phyloP scores from a whole-genome alignment of 53 echinoderm and acorn worm species.

The Mesocentrotus franciscanus region DNA sequence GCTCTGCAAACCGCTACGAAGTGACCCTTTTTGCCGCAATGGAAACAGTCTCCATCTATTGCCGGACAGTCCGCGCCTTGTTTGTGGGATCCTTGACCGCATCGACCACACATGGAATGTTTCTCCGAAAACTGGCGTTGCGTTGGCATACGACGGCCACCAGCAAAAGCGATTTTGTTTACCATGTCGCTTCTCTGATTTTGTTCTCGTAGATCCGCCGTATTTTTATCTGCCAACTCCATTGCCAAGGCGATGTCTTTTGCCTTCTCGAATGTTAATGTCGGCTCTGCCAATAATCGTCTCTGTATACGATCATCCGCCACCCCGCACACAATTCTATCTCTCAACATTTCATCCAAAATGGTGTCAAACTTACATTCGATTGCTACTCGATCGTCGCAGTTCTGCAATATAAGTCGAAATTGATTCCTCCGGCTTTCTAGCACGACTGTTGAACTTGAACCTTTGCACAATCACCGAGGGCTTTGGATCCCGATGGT shows the following conservation, averaged over 20 bases:
- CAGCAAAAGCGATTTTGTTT: neutral
- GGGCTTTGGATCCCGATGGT: conserved; percentile 68
- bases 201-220: neutral
- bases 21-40: too few species aligned
- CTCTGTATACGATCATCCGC: conserved; percentile 20
- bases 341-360: conserved; percentile 51
- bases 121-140: too few species aligned
- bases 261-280: conserved; percentile 18
- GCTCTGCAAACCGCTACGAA: too few species aligned
- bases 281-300: conserved; percentile 41
- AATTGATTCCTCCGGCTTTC: conserved; percentile 16
- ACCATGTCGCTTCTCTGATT: neutral
- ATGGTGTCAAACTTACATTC: conserved; percentile 32
- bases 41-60: too few species aligned
- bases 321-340: conserved; percentile 51
- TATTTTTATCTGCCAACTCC: conserved; percentile 40
- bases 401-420: conserved; percentile 46
- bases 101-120: too few species aligned
- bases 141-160: neutral
- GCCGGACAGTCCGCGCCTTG: too few species aligned
- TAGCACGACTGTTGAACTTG: conserved; percentile 44
- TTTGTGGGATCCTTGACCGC: too few species aligned
- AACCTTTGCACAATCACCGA: conserved; percentile 49
- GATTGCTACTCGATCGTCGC: neutral
- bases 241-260: conserved; percentile 1